Base-by-base conservation (phyloP, 92 coral and sea anemone genomes). In the Zoanthus gigantus region DNA sequence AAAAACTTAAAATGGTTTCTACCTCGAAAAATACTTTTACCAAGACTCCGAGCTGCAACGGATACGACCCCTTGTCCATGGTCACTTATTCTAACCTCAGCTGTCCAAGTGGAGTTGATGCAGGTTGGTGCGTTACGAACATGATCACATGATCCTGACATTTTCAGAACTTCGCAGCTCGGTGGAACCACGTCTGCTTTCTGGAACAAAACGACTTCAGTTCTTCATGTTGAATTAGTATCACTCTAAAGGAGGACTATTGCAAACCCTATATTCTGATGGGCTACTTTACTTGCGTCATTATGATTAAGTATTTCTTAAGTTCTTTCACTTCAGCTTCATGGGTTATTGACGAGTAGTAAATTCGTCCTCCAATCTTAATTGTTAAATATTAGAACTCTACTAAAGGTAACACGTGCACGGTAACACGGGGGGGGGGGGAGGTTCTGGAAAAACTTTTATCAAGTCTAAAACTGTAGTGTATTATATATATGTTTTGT, bases 151-250 rank as follows among this genome's bases (percentile, higher is more conserved):
- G 84, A 31, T 50, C 89, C 80, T 14, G 75, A 42, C 77, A 53
- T 60, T 15, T 28, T 77, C 45, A 58, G 72, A 9, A 89, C 79
- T 46, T 47, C 69, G 68, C 92, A 89, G 32, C 28, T 54, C 68
- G 92, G 92, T 32, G 92, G 89, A 53, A 77, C 60, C 0, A 83
- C 79, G 15, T 89, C 92, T 82, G 74, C 65, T 71, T 84, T 71
- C 92, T 89, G 31, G 8, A 48, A 42, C 15, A 58, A 58, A 14
- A 12, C 10, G n/a, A 58, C 65, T 58, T n/a, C 15, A 16, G 16
- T 58, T 58, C 9, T 58, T 58, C 9, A 58, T 16, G 6, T 12
- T 15, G n/a, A 34, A 34, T 34, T 34, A 1, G 42, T 34, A 34
- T 34, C 42, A 34, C 1, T 34, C 42, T 34, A 34, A 34, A 34